Evolutionary conservation across 1,140 invertebrate species (phyloP).

Genomic region (Trichonephila clavata): DNA sequence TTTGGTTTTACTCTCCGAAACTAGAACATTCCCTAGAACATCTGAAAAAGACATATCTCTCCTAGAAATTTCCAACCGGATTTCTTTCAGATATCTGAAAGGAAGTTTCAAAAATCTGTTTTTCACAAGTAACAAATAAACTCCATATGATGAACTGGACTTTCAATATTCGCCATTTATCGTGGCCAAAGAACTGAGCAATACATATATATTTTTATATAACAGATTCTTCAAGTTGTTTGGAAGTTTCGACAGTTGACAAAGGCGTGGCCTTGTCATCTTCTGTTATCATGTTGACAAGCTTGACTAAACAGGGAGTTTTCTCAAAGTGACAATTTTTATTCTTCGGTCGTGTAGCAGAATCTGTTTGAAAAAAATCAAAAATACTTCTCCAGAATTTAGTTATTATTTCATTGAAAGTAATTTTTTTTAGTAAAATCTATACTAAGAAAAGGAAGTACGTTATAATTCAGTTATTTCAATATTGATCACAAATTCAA

Average conservation of each 20-base stretch:
- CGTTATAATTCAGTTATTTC: too few relatives aligned
- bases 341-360: background rate
- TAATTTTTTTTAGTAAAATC: too few relatives aligned
- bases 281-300: constrained; percentile 48
- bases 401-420: too few relatives aligned
- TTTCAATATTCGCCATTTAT: constrained; percentile 53
- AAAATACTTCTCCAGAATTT: too few relatives aligned
- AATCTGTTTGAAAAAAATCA: too few relatives aligned
- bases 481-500: too few relatives aligned
- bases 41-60: constrained; percentile 4
- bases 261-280: constrained; percentile 45
- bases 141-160: constrained; percentile 40
- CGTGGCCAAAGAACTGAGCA: background rate
- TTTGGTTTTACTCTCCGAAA: background rate
- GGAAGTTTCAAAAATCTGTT: constrained; percentile 20
- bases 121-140: constrained; percentile 33
- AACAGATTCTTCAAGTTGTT: constrained; percentile 43
- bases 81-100: constrained; percentile 26
- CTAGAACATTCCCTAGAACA: background rate
- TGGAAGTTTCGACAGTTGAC: constrained; percentile 52
- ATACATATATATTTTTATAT: constrained; percentile 35
- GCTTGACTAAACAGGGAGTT: constrained; percentile 42
- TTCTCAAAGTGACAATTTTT: constrained; percentile 36
- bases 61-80: constrained; percentile 8
- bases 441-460: too few relatives aligned